phyloP scores from a whole-genome alignment of 2,113 vertebrate species.

The Peromyscus maniculatus region DNA sequence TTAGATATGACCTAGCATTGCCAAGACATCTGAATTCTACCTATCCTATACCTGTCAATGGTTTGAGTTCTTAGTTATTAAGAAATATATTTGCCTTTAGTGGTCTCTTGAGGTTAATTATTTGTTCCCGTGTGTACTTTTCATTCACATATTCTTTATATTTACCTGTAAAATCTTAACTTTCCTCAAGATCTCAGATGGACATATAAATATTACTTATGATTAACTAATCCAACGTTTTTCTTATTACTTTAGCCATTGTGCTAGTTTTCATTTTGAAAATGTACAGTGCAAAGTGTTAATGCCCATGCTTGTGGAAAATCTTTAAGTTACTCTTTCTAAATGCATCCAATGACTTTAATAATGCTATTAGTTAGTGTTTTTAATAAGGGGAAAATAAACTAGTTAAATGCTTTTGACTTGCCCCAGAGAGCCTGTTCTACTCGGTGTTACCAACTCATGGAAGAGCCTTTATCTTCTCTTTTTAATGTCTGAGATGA shows the following conservation, averaged over 20 bases:
- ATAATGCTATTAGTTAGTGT: neutral
- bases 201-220: neutral
- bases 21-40: neutral
- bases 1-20: neutral
- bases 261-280: neutral
- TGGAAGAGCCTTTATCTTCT: neutral
- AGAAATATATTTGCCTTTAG: neutral
- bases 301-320: neutral
- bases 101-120: neutral
- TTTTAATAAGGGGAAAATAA: conserved; percentile 26
- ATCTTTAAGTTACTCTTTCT: neutral
- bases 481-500: neutral
- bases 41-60: neutral
- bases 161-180: neutral
- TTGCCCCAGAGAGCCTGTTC: neutral
- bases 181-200: neutral
- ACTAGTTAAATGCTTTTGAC: neutral
- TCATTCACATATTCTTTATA: neutral
- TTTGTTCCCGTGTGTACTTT: neutral
- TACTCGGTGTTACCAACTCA: neutral
- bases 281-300: neutral
- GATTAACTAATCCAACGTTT: neutral
- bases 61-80: neutral
- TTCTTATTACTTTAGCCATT: neutral
- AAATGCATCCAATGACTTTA: conserved; percentile 30